Percentiles rank a stretch among this genome's conserved stretches.
phyloP scores from a whole-genome alignment of 2,888 invertebrate genomes.

The Ectobius pallidus region DNA sequence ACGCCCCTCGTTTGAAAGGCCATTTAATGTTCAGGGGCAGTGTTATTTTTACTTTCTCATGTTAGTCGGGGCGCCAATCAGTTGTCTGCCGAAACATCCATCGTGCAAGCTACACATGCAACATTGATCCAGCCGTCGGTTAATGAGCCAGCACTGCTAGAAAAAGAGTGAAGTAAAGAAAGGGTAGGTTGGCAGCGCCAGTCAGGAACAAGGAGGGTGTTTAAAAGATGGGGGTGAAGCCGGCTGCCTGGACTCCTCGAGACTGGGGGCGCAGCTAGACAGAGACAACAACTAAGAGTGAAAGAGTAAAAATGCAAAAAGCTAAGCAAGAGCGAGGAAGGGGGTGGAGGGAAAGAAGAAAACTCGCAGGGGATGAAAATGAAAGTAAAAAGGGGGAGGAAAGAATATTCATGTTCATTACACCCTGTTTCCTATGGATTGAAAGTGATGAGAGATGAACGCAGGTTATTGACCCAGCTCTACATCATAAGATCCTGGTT shows the following conservation, averaged over 20 bases:
- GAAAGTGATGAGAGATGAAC: background rate
- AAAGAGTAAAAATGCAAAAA: slow-evolving; percentile 14
- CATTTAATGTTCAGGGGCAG: background rate
- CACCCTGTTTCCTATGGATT: slow-evolving; percentile 23
- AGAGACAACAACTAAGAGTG: background rate
- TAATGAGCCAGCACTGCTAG: slow-evolving; percentile 18
- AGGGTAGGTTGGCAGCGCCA: slow-evolving; percentile 23
- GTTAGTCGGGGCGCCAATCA: slow-evolving; percentile 31
- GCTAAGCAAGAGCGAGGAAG: slow-evolving; percentile 14
- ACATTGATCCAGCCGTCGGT: slow-evolving; percentile 9
- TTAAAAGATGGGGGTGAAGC: slow-evolving; percentile 24
- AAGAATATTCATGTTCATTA: slow-evolving; percentile 30
- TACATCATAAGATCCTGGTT: no score
- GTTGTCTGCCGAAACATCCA: slow-evolving; percentile 20
- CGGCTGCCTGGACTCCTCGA: slow-evolving; percentile 17
- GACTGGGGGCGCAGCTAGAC: background rate
- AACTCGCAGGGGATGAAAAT: slow-evolving; percentile 27
- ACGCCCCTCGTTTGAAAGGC: no score
- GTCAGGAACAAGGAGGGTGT: slow-evolving; percentile 17
- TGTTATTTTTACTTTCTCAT: slow-evolving; percentile 31
- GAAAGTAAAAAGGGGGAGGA: slow-evolving; percentile 19
- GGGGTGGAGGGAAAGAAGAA: background rate
- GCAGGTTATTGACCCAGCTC: no score
- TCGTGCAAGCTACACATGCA: background rate
- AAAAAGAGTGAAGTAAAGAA: slow-evolving; percentile 17